Evolutionary conservation across 1,140 invertebrate genomes (phyloP).

Genomic region (Liolophura sinensis): DNA sequence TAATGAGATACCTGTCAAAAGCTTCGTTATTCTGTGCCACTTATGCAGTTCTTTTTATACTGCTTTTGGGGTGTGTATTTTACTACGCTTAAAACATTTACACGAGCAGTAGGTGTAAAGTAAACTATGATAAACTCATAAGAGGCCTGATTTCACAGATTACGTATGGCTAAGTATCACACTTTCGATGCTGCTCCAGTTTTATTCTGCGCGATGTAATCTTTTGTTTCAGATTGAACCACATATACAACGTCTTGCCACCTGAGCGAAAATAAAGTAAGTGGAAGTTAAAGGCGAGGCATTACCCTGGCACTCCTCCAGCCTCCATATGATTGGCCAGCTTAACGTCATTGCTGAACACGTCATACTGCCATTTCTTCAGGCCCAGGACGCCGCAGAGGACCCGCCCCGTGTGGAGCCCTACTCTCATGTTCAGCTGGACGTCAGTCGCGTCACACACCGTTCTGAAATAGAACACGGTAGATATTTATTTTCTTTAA

Average conservation of each 20-base stretch:
- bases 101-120: too few species aligned
- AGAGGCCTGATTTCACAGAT: too few species aligned
- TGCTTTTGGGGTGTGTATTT: too few species aligned
- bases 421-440: conserved; percentile 86
- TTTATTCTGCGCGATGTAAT: conserved; percentile 92
- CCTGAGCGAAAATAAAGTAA: background rate
- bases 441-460: conserved; percentile 54
- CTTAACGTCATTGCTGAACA: conserved; percentile 95
- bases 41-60: too few species aligned
- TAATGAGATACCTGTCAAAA: too few species aligned
- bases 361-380: conserved; percentile 96
- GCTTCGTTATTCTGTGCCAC: too few species aligned
- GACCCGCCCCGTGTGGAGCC: conserved; percentile 91
- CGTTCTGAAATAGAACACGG: conserved; percentile 45
- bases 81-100: too few species aligned
- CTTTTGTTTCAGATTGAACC: background rate
- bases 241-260: background rate
- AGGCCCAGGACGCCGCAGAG: conserved; percentile 90
- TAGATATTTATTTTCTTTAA: too few species aligned
- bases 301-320: conserved; percentile 83
- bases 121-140: too few species aligned
- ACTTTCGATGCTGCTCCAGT: conserved; percentile 91
- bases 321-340: conserved; percentile 95
- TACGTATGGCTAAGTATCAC: conserved; percentile 66
- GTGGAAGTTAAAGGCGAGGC: background rate